phyloP scores from a whole-genome alignment of 2,113 vertebrate species.

The Brachirus orientalis region DNA sequence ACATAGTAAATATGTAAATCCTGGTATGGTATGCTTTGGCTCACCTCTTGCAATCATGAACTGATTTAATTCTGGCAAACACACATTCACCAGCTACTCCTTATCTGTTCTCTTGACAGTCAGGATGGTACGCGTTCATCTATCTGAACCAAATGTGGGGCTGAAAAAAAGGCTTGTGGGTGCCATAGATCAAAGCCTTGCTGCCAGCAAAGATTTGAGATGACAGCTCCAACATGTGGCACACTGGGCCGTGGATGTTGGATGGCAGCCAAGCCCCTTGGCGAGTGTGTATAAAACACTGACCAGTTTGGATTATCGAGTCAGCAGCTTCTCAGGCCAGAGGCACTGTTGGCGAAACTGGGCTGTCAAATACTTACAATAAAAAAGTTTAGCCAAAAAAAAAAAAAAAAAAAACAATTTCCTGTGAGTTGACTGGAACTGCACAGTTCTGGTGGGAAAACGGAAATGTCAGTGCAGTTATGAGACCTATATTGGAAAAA shows the following conservation, averaged over 20 bases:
- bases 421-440: conserved; percentile 1
- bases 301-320: conserved; percentile 57
- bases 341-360: conserved; percentile 52
- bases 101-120: conserved; percentile 42
- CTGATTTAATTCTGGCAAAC: conserved; percentile 53
- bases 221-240: conserved; percentile 55
- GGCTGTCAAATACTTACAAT: conserved; percentile 46
- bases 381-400: conserved; percentile 28
- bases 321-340: conserved; percentile 70
- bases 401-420: conserved; percentile 13
- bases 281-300: conserved; percentile 46
- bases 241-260: conserved; percentile 40
- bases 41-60: conserved; percentile 17
- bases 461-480: background rate
- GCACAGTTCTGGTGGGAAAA: background rate
- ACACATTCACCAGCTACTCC: conserved; percentile 39
- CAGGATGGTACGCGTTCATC: conserved; percentile 36
- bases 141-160: conserved; percentile 60
- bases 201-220: conserved; percentile 48
- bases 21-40: conserved; percentile 14
- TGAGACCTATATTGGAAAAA: background rate
- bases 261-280: conserved; percentile 54
- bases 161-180: conserved; percentile 43
- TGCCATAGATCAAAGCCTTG: conserved; percentile 68
- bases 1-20: conserved; percentile 18